Conservation (phyloP, 2,888 invertebrate species). For the Drosophila nr. fundita region DNA sequence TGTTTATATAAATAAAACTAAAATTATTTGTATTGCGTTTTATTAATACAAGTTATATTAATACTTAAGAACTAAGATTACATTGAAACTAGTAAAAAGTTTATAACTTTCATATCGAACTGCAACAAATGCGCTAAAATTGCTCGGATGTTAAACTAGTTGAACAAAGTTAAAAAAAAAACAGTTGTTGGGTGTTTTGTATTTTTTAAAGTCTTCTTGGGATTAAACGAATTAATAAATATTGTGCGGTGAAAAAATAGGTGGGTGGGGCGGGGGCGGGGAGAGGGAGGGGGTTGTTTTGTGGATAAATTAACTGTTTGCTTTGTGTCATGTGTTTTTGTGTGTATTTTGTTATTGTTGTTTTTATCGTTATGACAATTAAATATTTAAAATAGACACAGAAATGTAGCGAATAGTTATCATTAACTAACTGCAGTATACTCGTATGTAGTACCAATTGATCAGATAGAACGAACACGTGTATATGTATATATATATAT, state of each 20-base stretch:
- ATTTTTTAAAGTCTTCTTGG: constrained; percentile 37
- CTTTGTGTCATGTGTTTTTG: constrained; percentile 26
- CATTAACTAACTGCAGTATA: constrained; percentile 56
- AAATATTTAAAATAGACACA: constrained; percentile 74
- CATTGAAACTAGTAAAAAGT: constrained; percentile 71
- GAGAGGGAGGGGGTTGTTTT: constrained; percentile 6
- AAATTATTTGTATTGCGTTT: constrained; percentile 76
- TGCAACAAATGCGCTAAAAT: constrained; percentile 52
- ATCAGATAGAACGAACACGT: constrained; percentile 17
- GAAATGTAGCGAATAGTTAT: constrained; percentile 72
- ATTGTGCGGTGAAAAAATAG: constrained; percentile 8
- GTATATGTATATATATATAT: constrained; percentile 35
- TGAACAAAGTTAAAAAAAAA: constrained; percentile 26
- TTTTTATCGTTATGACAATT: constrained; percentile 61
- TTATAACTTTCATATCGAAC: constrained; percentile 53
- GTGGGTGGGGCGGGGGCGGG: not conserved
- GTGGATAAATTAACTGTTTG: constrained; percentile 25
- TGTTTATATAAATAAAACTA: constrained; percentile 71
- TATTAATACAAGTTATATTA: constrained; percentile 72
- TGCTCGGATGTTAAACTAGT: constrained; percentile 46
- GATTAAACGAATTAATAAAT: constrained; percentile 57
- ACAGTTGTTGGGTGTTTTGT: constrained; percentile 34
- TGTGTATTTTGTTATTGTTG: constrained; percentile 10
- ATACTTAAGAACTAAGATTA: constrained; percentile 64
- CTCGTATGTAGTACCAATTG: constrained; percentile 44